phyloP scores from a whole-genome alignment of 2,888 invertebrate species.

The Eubasilissa splendida region DNA sequence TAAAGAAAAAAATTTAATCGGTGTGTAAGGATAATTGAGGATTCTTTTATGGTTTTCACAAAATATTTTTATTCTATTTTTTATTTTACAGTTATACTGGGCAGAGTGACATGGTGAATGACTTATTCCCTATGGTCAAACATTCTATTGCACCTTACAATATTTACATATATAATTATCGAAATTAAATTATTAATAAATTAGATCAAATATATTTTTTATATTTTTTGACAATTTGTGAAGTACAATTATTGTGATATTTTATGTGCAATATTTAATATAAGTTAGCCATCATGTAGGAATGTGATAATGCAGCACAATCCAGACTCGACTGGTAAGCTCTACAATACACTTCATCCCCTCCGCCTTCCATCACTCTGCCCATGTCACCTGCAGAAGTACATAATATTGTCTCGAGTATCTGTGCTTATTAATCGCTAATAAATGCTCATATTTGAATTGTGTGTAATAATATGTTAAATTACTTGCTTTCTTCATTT shows the following conservation, averaged over 20 bases:
- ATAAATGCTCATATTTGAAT: neutral
- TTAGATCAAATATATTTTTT: conserved; percentile 38
- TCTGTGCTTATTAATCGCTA: conserved; percentile 27
- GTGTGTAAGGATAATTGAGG: too few relatives aligned
- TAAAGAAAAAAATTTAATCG: too few relatives aligned
- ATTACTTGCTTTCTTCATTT: conserved; percentile 22
- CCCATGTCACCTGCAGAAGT: conserved; percentile 12
- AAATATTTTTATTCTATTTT: conserved; percentile 42
- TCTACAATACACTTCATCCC: conserved; percentile 35
- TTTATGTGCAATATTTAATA: conserved; percentile 38
- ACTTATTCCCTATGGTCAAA: conserved; percentile 85
- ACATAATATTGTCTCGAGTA: neutral
- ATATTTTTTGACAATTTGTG: conserved; percentile 15
- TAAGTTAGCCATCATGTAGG: conserved; percentile 27
- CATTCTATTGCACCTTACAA: conserved; percentile 40
- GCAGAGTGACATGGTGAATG: conserved; percentile 94
- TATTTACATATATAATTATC: neutral
- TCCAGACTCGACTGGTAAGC: conserved; percentile 47
- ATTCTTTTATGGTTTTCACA: neutral
- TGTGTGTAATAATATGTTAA: neutral
- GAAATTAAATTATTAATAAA: conserved; percentile 19
- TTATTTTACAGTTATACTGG: conserved; percentile 92
- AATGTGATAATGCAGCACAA: conserved; percentile 13
- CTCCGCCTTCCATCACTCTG: conserved; percentile 42
- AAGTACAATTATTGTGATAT: conserved; percentile 43